Evolutionary conservation across 2,797 vertebrate genomes (phyloP).

Genomic region (Channallabes apus): DNA sequence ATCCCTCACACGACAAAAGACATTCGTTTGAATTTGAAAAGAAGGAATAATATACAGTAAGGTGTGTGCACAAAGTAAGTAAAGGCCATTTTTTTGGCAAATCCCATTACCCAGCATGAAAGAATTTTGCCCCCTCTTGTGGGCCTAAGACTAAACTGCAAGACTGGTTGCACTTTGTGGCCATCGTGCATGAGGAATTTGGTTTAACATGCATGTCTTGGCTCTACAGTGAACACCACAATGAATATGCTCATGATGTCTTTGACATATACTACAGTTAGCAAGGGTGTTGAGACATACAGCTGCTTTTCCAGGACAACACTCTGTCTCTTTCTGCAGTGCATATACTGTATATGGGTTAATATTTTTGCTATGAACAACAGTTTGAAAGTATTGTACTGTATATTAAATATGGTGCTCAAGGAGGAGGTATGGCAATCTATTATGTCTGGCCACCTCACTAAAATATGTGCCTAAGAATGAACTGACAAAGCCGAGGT

Average conservation of each 20-base stretch:
- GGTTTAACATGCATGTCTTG: not conserved
- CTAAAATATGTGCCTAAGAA: slow-evolving; percentile 22
- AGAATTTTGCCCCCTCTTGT: slow-evolving; percentile 76
- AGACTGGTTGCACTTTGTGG: not conserved
- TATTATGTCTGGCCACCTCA: slow-evolving; percentile 22
- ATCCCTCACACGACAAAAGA: not conserved
- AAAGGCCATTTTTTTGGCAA: not conserved
- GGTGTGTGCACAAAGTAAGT: not conserved
- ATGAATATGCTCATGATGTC: not conserved
- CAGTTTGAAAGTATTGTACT: not conserved
- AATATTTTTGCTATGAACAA: too few species aligned
- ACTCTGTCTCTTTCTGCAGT: not conserved
- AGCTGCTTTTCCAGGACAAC: not conserved
- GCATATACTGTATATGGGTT: not conserved
- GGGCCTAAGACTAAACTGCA: slow-evolving; percentile 58
- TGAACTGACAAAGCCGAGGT: slow-evolving; percentile 10
- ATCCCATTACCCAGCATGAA: slow-evolving; percentile 53
- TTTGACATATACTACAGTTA: not conserved
- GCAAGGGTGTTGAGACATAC: not conserved
- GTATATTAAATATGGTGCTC: not conserved
- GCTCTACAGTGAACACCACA: not conserved
- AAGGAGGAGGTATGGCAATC: slow-evolving; percentile 17
- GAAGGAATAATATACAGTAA: not conserved
- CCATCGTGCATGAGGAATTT: not conserved
- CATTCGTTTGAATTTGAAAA: not conserved